Percentiles rank a stretch among this genome's conserved stretches.
These are phyloP conservation scores for Clamator glandarius DNA, from an alignment of 2,797 vertebrate species.

Conservation along the genomic window DNA sequence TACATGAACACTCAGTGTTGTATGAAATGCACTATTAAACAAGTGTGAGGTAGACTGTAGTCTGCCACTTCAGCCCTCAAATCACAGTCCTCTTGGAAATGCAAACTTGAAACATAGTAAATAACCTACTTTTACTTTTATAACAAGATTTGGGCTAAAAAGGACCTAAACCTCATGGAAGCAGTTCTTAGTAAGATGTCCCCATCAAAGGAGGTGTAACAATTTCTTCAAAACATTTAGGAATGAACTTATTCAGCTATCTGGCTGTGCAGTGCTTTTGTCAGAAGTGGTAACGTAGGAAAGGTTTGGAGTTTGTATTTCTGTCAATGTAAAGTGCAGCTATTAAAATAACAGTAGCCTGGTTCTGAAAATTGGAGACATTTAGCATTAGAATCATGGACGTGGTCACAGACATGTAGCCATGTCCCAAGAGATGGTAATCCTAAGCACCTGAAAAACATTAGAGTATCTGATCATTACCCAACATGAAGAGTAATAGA, in stretches of 20 bases:
- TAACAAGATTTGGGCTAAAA: not conserved
- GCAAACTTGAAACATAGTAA: not conserved
- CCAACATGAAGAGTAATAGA: not conserved
- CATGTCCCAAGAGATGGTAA: not conserved
- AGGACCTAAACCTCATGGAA: not conserved
- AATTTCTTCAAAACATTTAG: not conserved
- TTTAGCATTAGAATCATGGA: not conserved
- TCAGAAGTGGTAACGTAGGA: not conserved
- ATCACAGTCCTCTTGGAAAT: not conserved
- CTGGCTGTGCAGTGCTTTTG: not conserved
- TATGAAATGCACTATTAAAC: not conserved
- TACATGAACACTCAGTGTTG: not conserved
- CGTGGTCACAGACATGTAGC: not conserved
- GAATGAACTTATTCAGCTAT: rapidly evolving
- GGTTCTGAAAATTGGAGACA: not conserved
- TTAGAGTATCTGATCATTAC: not conserved
- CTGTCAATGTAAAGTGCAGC: not conserved
- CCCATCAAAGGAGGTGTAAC: not conserved
- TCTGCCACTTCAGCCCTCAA: not conserved
- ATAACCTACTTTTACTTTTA: not conserved
- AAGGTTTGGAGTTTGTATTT: not conserved
- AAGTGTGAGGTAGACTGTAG: not conserved
- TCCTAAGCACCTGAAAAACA: not conserved
- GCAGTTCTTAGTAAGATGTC: not conserved
- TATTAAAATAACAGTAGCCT: not conserved